Base-by-base conservation (phyloP, 2,113 vertebrate genomes). In the Corynorhinus townsendii region DNA sequence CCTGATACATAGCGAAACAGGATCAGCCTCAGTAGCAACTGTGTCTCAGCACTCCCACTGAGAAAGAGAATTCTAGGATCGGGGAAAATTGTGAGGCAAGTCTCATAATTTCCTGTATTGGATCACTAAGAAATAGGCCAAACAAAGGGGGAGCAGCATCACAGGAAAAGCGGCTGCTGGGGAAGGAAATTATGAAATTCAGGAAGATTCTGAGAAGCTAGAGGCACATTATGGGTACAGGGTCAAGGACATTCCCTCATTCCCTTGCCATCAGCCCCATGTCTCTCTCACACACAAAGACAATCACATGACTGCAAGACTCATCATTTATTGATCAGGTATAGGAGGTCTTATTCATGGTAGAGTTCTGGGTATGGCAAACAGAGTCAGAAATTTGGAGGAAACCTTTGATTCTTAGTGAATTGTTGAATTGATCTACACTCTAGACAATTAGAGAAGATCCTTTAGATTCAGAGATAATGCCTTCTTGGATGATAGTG, bases 291-390 rank as follows among this genome's bases (percentile, higher is more conserved):
- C 7, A 75, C 14, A 82, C 30, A 77, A 75, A 92, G 38, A 87
- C 20, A 52, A 11, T 19, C 71, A 86, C 52, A 24, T 4, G 59
- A 54, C 4, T 95, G 73, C 52, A 72, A 38, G 59, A 45, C 0
- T 49, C 9, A 62, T 84, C 5, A 83, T 96, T 95, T 97, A 97
- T 94, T 97, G 85, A 77, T 2, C 28, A 64, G 28, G 47, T 9
- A 64, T 28, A 91, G 38, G 30, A 30, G 30, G 22, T 43, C 19
- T 86, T 11, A 52, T 45, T 91, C 49, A 24, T 24, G n/a, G 24
- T 2, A 59, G 8, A 47, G 12, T n/a, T 87, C 15, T 40, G 22
- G 9, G 20, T 33, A 7, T 66, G 26, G 7, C 45, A 72, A 64
- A 59, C 56, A 56, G 0, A 40, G 9, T 49, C 0, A 5, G 38